Base-by-base conservation (phyloP, 1,140 invertebrate genomes). In the Zeugodacus cucurbitae region DNA sequence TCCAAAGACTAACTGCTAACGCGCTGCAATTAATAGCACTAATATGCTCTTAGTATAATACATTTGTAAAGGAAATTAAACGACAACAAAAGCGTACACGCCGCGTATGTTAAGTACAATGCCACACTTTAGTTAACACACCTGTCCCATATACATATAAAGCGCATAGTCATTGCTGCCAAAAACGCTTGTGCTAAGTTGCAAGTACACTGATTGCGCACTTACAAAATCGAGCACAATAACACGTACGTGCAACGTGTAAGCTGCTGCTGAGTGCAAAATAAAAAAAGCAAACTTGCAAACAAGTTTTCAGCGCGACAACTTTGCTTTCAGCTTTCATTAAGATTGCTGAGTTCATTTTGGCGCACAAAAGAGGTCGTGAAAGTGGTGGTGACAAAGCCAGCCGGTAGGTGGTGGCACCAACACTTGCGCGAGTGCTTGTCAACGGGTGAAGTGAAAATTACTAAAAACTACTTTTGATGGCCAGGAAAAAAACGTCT, bases 241-340 rank as follows among this genome's bases (percentile, higher is more conserved):
- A 67, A 41, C 14, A 22, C 20, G 74, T 44, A 82, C 41, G 7
- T 44, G 74, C 41, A 82, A 7, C 41, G 22, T 82, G 41, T 22
- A 48, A 82, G n/a, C 11, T 82, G 41, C 7, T 34, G 74, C 74
- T 82, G 44, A 44, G 74, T 82, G n/a, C n/a, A n/a, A 26, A 82
- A 48, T 57, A 41, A 74, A 41, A 82, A 82, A 48, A 82, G 8
- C 17, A 37, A 70, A 70, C 34, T 29, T 82, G 74, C 74, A 34
- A 82, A 82, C 74, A 48, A 82, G 74, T 82, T 82, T 82, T 82
- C n/a, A 44, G n/a, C 67, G 37, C 41, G 74, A 82, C 74, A 82
- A 82, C 74, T 82, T 82, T 82, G 41, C 74, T 82, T 74, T 74
- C 67, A 74, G 20, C 67, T 74, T 82, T 82, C 74, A 82, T 82